Base-by-base conservation (phyloP, 1,140 invertebrate genomes). In the Leptopilina boulardi region DNA sequence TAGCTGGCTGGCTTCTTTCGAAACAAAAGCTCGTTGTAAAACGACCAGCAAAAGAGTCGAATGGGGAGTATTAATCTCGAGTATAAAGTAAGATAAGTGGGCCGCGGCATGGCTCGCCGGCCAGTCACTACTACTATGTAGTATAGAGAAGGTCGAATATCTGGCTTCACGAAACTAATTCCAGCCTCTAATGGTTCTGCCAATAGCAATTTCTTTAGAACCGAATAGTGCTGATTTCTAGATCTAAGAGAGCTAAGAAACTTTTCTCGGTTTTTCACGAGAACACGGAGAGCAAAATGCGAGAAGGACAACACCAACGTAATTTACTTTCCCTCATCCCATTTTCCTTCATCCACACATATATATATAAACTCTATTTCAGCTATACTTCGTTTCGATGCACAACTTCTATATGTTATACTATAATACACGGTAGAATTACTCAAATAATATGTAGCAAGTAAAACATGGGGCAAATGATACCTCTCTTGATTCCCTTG, bases 81-180 rank as follows among this genome's bases (percentile, higher is more conserved):
- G 77, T 82, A 80, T 80, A 80, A 86, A 87, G 84, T 83, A 82
- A 87, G 85, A 87, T 84, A 86, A 86, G 81, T 84, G 79, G 78
- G 42, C 77, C 73, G 83, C 66, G 70, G 51, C 70, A 77, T 44
- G 71, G 75, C 72, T 71, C 34, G 11, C 70, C 79, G 54, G 59
- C 41, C 73, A 59, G 70, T 18, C 66, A 34, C 51, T 19, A 51
- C n/a, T n/a, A n/a, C n/a, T n/a, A n/a, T n/a, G 70, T 23, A 26
- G 21, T 13, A 41, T 56, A 75, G 73, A 38, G 42, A 70, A 59
- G 80, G 56, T 77, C 78, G 66, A 77, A 80, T 82, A 80, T 77
- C 76, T 80, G 70, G 54, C 77, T 78, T 66, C 59, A n/a, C 75
- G 78, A 85, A 87, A 86, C 85, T 87, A 87, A 87, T 86, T 87